Conservation (phyloP, 2,888 invertebrate genomes). For the Tetragonisca angustula region DNA sequence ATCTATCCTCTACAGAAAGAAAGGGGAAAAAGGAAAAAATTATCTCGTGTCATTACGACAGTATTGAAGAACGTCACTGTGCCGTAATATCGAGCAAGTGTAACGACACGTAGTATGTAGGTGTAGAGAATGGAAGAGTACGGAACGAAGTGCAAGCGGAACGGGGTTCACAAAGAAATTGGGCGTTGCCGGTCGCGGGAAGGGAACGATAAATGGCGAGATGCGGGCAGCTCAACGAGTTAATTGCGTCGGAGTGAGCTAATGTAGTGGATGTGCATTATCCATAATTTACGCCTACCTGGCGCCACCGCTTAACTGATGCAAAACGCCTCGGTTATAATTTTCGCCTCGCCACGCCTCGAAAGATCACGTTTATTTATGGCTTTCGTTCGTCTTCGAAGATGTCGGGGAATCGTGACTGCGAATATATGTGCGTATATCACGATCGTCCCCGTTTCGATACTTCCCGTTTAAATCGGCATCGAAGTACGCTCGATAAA, state of each 20-base stretch:
- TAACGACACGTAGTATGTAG: too few species aligned
- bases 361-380: slow-evolving; percentile 61
- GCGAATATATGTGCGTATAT: not conserved
- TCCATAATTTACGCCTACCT: slow-evolving; percentile 61
- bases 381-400: slow-evolving; percentile 26
- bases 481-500: not conserved
- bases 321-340: slow-evolving; percentile 59
- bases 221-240: slow-evolving; percentile 45
- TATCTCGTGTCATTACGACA: too few species aligned
- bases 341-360: slow-evolving; percentile 64
- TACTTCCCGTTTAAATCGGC: not conserved
- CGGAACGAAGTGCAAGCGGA: too few species aligned
- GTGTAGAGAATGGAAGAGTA: too few species aligned
- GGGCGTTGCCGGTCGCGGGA: not conserved
- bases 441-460: not conserved
- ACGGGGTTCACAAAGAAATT: slow-evolving; percentile 6
- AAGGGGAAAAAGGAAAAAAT: too few species aligned
- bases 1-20: too few species aligned
- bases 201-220: slow-evolving; percentile 33
- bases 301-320: slow-evolving; percentile 44
- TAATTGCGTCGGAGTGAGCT: slow-evolving; percentile 57
- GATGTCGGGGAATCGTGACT: not conserved
- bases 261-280: slow-evolving; percentile 61
- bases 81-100: too few species aligned
- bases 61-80: too few species aligned